These are phyloP conservation scores for Coenobita brevimanus DNA, from an alignment of 1,140 invertebrate genomes.

Conservation along the genomic window DNA sequence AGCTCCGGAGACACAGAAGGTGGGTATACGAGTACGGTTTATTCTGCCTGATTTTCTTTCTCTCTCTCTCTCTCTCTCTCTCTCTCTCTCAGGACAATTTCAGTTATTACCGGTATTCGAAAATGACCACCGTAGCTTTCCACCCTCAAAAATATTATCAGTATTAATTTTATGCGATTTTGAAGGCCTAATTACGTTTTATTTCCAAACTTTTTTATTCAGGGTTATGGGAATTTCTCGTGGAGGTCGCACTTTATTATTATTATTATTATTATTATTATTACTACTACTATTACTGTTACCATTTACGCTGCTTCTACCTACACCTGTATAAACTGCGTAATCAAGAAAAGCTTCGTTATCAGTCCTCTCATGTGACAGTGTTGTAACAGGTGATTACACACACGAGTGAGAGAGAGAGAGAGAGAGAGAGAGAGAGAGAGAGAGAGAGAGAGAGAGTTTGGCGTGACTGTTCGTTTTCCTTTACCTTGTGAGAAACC, in stretches of 20 bases:
- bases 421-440: constrained; percentile 27
- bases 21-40: background rate
- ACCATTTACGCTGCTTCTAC: background rate
- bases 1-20: background rate
- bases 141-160: no score
- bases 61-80: background rate
- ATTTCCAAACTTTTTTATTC: no score
- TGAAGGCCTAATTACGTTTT: no score
- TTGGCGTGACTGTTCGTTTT: background rate
- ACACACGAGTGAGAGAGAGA: constrained; percentile 14
- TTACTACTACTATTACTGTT: no score
- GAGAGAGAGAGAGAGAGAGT: background rate
- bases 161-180: no score
- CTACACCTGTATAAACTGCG: background rate
- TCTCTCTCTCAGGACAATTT: background rate
- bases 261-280: no score
- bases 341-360: background rate
- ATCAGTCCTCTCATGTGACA: background rate
- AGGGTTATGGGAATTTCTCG: no score
- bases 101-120: no score
- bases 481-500: no score
- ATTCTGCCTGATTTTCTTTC: background rate
- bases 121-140: no score
- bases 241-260: no score
- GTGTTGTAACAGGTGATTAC: background rate